A percentile compares a stretch with the other conserved stretches of the same genome.
These are phyloP conservation scores for Zapornia atra DNA, from an alignment of 2,113 vertebrate species.

Conservation along the genomic window DNA sequence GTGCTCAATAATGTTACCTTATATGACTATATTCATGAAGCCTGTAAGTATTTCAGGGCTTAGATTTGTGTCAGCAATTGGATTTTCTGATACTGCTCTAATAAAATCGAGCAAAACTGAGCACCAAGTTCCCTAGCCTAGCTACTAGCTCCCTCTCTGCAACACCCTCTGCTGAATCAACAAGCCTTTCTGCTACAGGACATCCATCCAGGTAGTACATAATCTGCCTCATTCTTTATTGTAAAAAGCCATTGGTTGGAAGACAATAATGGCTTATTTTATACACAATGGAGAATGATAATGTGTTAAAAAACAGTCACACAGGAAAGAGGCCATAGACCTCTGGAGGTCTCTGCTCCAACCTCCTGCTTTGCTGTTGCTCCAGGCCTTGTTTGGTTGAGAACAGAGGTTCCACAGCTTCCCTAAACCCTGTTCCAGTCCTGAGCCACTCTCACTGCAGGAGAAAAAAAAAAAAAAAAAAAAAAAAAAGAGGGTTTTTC, in stretches of 20 bases:
- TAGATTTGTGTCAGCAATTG: background rate
- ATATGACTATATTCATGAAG: background rate
- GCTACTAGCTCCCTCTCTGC: background rate
- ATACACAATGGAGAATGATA: background rate
- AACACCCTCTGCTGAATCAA: background rate
- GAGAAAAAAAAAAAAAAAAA: too few species aligned
- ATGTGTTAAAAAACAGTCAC: background rate
- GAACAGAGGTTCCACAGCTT: background rate
- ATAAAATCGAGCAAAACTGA: background rate
- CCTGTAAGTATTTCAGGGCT: background rate
- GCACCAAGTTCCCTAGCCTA: background rate
- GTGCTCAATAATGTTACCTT: background rate
- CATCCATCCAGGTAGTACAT: background rate
- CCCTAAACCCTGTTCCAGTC: background rate
- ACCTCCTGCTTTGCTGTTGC: background rate
- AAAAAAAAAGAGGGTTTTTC: background rate
- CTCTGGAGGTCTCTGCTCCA: background rate
- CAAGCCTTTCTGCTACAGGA: background rate
- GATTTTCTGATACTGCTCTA: background rate
- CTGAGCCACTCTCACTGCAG: background rate
- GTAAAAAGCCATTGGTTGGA: background rate
- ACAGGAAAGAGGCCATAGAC: background rate
- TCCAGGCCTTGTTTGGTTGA: background rate
- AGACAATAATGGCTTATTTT: background rate
- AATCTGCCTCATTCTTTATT: background rate